Percentiles rank a stretch among this genome's conserved stretches.
phyloP scores from a whole-genome alignment of 2,888 invertebrate species.

The Agrochola circellaris region DNA sequence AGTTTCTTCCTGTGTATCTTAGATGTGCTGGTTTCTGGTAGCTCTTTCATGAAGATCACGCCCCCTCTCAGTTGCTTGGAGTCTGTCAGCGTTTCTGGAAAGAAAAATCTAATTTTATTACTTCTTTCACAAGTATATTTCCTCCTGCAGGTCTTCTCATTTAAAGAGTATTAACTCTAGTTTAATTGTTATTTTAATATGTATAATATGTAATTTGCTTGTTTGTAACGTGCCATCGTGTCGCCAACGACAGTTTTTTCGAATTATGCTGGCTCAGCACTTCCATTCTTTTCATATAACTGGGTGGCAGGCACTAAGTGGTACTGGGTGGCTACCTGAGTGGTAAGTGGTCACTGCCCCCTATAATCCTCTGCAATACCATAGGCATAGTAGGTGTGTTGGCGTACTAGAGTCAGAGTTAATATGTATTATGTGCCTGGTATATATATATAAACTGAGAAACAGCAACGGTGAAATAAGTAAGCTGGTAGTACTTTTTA shows the following conservation, averaged over 20 bases:
- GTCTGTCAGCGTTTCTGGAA: conserved; percentile 66
- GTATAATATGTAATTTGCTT: no score
- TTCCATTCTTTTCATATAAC: not conserved
- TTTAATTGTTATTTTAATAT: no score
- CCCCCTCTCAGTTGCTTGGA: conserved; percentile 69
- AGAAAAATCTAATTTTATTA: not conserved
- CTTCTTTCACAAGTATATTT: no score
- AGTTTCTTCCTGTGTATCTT: conserved; percentile 72
- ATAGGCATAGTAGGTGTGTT: not conserved
- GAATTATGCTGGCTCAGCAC: no score
- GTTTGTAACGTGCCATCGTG: no score
- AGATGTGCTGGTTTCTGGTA: conserved; percentile 70
- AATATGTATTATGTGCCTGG: not conserved
- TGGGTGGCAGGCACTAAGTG: not conserved
- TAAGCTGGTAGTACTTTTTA: not conserved
- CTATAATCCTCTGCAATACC: not conserved
- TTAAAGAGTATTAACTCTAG: not conserved
- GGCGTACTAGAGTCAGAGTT: not conserved
- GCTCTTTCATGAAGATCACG: conserved; percentile 63
- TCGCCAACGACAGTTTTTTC: not conserved
- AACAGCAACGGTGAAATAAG: not conserved
- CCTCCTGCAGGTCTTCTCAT: not conserved
- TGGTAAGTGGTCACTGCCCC: not conserved
- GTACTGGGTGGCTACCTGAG: not conserved
- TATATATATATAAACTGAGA: not conserved